Base-by-base conservation (phyloP, 2,888 invertebrate genomes). In the Chydorus sphaericus region DNA sequence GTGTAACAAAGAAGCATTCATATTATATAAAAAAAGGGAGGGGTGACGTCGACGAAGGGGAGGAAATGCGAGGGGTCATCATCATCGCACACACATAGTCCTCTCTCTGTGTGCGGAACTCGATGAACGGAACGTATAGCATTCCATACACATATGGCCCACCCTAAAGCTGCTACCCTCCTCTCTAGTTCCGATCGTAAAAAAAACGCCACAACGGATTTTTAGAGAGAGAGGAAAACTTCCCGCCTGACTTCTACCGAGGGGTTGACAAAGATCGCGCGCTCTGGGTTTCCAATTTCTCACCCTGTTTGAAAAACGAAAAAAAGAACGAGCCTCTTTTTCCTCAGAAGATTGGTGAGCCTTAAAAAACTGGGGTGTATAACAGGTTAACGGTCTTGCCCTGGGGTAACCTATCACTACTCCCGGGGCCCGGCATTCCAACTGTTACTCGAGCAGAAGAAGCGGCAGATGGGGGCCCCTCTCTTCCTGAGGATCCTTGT, bases 351-450 rank as follows among this genome's bases (percentile, higher is more conserved):
- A n/a, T n/a, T n/a, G n/a, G n/a, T n/a, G n/a, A n/a, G n/a, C n/a
- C n/a, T n/a, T n/a, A n/a, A n/a, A n/a, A n/a, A n/a, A n/a, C n/a
- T n/a, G n/a, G n/a, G n/a, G n/a, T n/a, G n/a, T n/a, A n/a, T n/a
- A n/a, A 44, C 44, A 44, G 44, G 44, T 44, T 44, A 44, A 44
- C 44, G 44, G 44, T 44, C 44, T 44, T 44, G 44, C 44, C 44
- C 26, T 23, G 28, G 44, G 44, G 44, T 10, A 44, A 44, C 44
- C 44, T 44, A 26, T 39, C 39, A 20, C 5, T n/a, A 26, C 44
- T 44, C 44, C 44, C 44, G 44, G 28, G 28, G 28, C 44, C 44
- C 23, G 44, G 44, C 44, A 44, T 44, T 44, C 44, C 44, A 44
- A 44, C 44, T 44, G 44, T 28, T 44, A 14, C 33, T 33, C 8